Base-by-base conservation (phyloP, 1,140 invertebrate genomes). In the Bombyx mandarina region DNA sequence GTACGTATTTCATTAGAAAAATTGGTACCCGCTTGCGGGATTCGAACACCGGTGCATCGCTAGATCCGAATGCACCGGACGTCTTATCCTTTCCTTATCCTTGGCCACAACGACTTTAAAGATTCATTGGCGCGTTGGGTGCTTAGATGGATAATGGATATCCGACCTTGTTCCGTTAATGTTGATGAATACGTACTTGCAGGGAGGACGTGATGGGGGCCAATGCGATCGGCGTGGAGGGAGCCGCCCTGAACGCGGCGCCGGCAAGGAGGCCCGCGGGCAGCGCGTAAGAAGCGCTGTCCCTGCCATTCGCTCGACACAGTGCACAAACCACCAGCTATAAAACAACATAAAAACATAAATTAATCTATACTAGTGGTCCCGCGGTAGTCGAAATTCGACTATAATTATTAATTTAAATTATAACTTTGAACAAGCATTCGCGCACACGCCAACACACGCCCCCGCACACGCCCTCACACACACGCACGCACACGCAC, bases 231-330 rank as follows among this genome's bases (percentile, higher is more conserved):
- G 82, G 73, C 35, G 74, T 75, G 2, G 82, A 84, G 0, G 82
- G 82, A 8, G 82, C 71, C 0, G 79, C 78, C 8, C 78, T 61
- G 64, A 88, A 84, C 2, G 87, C 84, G 0, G 78, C 62, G 6
- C 87, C 87, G 8, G 87, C 83, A 43, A 88, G 68, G 65, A 88
- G 81, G 26, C 87, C 87, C 53, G 86, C 86, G n/a, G 87, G 83
- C 22, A 85, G 9, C 7, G 87, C 87, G 54, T 87, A 82, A 45
- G 78, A 60, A 8, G 83, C 79, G 18, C 78, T 78, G 62, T 88
- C 87, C 45, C 70, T 70, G 0, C 82, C 82, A 8, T 76, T 63
- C 35, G 70, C 63, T 4, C 81, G 77, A 50, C 86, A 88, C 44
- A 88, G 65, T 7, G 88, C 50, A 45, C 87, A 88, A 9, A 85